These are phyloP conservation scores for Emys orbicularis DNA, from an alignment of 2,797 vertebrate genomes.

Conservation along the genomic window DNA sequence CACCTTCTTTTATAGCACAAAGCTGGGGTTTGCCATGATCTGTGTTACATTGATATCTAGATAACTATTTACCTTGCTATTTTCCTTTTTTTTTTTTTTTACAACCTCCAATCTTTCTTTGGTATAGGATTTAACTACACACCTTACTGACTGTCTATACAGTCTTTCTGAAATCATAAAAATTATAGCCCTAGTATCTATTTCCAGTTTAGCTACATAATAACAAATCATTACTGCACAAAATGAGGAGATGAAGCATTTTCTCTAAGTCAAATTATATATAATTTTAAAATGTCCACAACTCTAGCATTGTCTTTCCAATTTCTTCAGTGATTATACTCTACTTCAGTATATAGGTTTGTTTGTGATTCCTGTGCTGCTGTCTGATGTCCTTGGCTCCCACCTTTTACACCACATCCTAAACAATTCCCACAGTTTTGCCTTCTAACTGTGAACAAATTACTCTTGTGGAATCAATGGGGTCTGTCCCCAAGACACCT, in stretches of 20 bases:
- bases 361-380: neutral
- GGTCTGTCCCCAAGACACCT: neutral
- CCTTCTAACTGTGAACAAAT: neutral
- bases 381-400: neutral
- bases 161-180: neutral
- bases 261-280: neutral
- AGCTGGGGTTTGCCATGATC: neutral
- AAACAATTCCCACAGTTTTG: neutral
- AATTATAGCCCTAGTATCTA: neutral
- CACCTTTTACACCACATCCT: neutral
- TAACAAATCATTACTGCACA: neutral
- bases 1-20: neutral
- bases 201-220: neutral
- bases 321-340: neutral
- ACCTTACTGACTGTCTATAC: neutral
- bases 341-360: neutral
- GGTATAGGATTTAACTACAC: neutral
- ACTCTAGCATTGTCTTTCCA: neutral
- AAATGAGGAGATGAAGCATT: neutral
- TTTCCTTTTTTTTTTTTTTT: neutral
- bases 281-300: neutral
- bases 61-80: neutral
- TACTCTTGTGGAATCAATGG: neutral
- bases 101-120: neutral
- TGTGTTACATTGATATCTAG: neutral